Evolutionary conservation across 2,797 vertebrate species (phyloP).

Genomic region (Diplodus sargus): DNA sequence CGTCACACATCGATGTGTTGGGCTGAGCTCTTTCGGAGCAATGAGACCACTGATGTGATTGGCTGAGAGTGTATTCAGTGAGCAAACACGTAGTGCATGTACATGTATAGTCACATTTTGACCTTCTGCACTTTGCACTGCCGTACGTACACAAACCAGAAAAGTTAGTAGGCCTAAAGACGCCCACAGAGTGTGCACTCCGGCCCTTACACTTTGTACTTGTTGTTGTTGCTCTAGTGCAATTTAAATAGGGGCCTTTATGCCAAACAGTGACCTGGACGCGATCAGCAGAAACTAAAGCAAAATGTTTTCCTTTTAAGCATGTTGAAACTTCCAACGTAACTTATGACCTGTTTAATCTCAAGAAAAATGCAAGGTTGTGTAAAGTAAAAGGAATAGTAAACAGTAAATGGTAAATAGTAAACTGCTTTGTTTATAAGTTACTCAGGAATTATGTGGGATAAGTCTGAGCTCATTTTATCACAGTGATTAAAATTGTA

Average conservation of each 20-base stretch:
- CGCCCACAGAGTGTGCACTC: not conserved
- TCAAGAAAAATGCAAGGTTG: not conserved
- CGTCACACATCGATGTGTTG: not conserved
- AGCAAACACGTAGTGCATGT: too few species aligned
- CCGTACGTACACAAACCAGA: not conserved
- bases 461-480: slow-evolving; percentile 13
- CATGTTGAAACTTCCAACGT: slow-evolving; percentile 1
- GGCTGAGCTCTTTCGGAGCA: too few species aligned
- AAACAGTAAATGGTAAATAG: not conserved
- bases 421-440: slow-evolving; percentile 5
- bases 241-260: not conserved
- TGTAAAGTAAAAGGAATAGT: not conserved
- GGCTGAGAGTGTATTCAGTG: too few species aligned
- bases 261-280: slow-evolving; percentile 8
- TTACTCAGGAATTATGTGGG: not conserved
- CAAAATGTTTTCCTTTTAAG: too few species aligned
- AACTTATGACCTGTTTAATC: not conserved
- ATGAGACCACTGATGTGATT: too few species aligned
- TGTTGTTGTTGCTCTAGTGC: not conserved
- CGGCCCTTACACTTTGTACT: not conserved
- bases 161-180: too few species aligned
- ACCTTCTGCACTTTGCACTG: not conserved
- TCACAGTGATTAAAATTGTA: slow-evolving; percentile 26
- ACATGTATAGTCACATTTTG: not conserved
- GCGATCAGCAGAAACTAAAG: not conserved